Conservation (phyloP, 1,140 invertebrate genomes). For the Lutraria rhynchaena region DNA sequence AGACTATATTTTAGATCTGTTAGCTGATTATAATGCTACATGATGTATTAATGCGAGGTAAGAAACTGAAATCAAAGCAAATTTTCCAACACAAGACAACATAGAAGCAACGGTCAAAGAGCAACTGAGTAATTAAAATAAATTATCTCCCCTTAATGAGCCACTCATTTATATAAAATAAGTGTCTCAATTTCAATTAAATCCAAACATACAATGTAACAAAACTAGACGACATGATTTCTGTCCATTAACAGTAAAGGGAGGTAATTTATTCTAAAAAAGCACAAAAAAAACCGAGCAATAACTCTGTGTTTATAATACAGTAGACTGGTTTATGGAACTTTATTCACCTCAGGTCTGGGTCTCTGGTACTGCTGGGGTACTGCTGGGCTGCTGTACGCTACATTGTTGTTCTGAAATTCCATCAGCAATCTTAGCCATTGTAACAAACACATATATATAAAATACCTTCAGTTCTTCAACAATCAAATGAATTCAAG, state of each 20-base stretch:
- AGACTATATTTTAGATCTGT: too few species aligned
- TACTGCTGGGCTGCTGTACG: slow-evolving; percentile 25
- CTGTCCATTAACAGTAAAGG: slow-evolving; percentile 13
- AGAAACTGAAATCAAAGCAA: not conserved
- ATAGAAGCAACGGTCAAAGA: not conserved
- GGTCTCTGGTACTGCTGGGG: slow-evolving; percentile 26
- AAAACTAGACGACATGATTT: not conserved
- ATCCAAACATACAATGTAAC: too few species aligned
- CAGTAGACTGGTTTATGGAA: slow-evolving; percentile 52
- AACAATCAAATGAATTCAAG: too few species aligned
- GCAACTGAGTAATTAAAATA: not conserved
- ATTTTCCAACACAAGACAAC: not conserved
- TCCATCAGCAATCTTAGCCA: not conserved
- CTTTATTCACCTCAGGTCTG: slow-evolving; percentile 56
- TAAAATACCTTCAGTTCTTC: too few species aligned
- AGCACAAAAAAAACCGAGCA: slow-evolving; percentile 20
- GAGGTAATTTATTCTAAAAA: slow-evolving; percentile 36
- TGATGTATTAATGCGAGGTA: not conserved
- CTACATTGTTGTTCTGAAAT: slow-evolving; percentile 57
- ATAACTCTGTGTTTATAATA: slow-evolving; percentile 40
- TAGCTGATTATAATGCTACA: too few species aligned
- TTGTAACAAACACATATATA: too few species aligned
- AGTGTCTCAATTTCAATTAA: too few species aligned
- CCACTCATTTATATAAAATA: not conserved
- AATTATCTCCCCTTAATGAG: slow-evolving; percentile 2